phyloP scores from a whole-genome alignment of 2,113 vertebrate species.

The Xerus inauris region DNA sequence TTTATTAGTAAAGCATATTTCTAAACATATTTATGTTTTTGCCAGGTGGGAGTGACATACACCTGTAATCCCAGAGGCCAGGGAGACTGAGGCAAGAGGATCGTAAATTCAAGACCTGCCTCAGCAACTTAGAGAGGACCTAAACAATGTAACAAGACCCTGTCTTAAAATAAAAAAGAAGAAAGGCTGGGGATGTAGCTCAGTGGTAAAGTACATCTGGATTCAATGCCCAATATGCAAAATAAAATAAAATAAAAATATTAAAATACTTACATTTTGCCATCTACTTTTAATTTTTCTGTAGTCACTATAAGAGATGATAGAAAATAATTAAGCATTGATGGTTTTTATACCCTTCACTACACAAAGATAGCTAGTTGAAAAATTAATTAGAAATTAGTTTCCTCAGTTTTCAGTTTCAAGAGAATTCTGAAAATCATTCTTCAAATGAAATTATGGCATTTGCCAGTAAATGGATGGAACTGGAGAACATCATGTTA shows the following conservation, averaged over 20 bases:
- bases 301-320: not conserved
- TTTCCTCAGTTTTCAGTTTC: not conserved
- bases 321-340: not conserved
- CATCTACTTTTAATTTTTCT: not conserved
- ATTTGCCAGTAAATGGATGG: no score
- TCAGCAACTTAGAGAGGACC: not conserved
- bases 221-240: not conserved
- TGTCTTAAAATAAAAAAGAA: not conserved
- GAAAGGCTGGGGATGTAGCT: no score
- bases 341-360: not conserved
- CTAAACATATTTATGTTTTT: not conserved
- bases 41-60: not conserved
- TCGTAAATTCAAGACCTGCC: not conserved
- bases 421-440: not conserved
- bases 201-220: not conserved
- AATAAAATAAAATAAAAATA: not conserved
- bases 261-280: not conserved
- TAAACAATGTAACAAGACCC: not conserved
- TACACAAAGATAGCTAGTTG: not conserved
- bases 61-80: not conserved
- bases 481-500: no score
- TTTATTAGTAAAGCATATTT: not conserved
- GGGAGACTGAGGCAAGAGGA: not conserved
- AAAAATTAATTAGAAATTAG: not conserved
- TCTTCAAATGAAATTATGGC: not conserved